These are phyloP conservation scores for Agrilus mali DNA, from an alignment of 2,888 invertebrate genomes.

Conservation along the genomic window DNA sequence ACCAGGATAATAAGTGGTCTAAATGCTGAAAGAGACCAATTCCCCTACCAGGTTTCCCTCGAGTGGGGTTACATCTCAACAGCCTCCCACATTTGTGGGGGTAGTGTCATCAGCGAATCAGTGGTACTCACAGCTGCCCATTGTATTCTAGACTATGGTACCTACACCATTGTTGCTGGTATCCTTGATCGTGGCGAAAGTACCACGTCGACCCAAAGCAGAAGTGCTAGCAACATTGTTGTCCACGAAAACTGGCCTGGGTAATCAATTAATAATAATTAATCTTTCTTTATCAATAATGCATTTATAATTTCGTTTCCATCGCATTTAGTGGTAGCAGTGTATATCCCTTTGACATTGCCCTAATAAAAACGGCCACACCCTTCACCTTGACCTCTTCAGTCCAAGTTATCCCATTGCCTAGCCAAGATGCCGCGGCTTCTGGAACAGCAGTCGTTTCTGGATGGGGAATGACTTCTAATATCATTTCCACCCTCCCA, in stretches of 20 bases:
- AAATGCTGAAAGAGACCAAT: conserved; percentile 33
- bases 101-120: conserved; percentile 32
- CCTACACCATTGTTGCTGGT: conserved; percentile 32
- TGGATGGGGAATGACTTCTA: conserved; percentile 36
- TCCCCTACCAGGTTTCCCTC: conserved; percentile 39
- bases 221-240: conserved; percentile 27
- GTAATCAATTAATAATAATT: conserved; percentile 22
- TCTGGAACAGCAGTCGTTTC: conserved; percentile 28
- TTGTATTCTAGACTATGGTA: conserved; percentile 27
- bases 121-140: conserved; percentile 42
- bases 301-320: too few relatives aligned
- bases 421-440: conserved; percentile 22
- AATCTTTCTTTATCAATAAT: too few relatives aligned
- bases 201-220: conserved; percentile 31
- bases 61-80: not conserved
- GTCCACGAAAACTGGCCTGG: conserved; percentile 37
- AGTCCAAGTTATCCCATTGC: conserved; percentile 36
- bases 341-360: conserved; percentile 4
- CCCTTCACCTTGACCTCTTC: conserved; percentile 20
- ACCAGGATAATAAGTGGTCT: conserved; percentile 30
- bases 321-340: too few relatives aligned
- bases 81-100: conserved; percentile 33
- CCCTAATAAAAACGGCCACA: not conserved
- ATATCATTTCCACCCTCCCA: too few relatives aligned
- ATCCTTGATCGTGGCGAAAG: conserved; percentile 30